Percentiles rank a stretch among this genome's conserved stretches.
Evolutionary conservation across 1,140 invertebrate species (phyloP).

Genomic region (Bombyx mandarina): DNA sequence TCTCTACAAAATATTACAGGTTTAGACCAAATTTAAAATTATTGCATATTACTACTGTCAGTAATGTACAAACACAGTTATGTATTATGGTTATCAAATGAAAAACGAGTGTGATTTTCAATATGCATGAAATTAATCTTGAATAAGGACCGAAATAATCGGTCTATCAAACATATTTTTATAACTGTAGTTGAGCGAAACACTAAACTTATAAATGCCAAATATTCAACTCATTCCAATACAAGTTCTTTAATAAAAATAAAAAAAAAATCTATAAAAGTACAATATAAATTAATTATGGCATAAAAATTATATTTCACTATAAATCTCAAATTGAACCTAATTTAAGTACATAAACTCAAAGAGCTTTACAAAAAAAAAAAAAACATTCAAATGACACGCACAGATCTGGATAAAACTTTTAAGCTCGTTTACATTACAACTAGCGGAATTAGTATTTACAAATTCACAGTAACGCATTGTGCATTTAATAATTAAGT

Average conservation of each 20-base stretch:
- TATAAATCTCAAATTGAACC: constrained; percentile 53
- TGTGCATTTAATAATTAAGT: constrained; percentile 1
- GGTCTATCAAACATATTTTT: not conserved
- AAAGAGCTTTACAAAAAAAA: not conserved
- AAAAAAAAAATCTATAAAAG: constrained; percentile 61
- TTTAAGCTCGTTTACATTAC: constrained; percentile 2
- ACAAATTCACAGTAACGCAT: constrained; percentile 3
- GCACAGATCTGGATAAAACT: not conserved
- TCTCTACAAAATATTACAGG: constrained; percentile 30
- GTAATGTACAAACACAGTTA: not conserved
- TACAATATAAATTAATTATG: constrained; percentile 66
- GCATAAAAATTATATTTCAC: constrained; percentile 58
- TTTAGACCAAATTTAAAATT: constrained; percentile 1
- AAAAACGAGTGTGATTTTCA: no score
- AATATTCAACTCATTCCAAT: constrained; percentile 26
- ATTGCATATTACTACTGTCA: constrained; percentile 1
- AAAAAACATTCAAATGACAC: not conserved
- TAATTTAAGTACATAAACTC: constrained; percentile 56
- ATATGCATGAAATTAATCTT: no score
- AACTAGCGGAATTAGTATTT: constrained; percentile 1
- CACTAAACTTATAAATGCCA: constrained; percentile 40
- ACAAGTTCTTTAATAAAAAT: constrained; percentile 24
- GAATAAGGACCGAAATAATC: no score
- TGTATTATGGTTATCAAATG: no score
- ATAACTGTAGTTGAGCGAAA: constrained; percentile 58